phyloP scores from a whole-genome alignment of 2,113 vertebrate genomes.

The Accipiter cooperii region DNA sequence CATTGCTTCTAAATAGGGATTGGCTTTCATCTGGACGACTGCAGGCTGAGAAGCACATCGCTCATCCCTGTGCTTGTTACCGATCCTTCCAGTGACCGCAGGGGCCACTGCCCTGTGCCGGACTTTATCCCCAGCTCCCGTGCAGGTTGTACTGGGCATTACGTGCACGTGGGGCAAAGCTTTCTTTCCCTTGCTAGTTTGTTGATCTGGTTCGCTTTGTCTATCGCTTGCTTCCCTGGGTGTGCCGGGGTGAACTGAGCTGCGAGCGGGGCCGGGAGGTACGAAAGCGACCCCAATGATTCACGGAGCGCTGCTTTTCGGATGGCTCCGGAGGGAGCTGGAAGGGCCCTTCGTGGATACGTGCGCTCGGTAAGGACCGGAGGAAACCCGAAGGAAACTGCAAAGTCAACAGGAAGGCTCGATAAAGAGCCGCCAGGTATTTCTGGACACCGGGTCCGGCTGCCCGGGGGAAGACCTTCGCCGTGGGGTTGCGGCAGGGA shows the following conservation, averaged over 20 bases:
- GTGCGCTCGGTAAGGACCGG: accelerated
- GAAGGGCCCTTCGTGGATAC: background rate
- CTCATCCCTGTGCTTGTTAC: background rate
- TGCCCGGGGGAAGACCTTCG: background rate
- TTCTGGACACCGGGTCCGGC: background rate
- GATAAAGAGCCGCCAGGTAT: background rate
- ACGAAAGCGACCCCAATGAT: accelerated
- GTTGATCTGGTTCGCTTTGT: background rate
- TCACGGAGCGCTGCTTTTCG: accelerated
- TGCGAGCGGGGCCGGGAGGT: accelerated
- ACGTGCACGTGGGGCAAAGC: background rate
- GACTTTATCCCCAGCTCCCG: background rate
- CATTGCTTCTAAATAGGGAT: background rate
- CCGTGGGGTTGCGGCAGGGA: background rate
- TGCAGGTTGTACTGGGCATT: accelerated
- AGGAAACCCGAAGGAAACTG: background rate
- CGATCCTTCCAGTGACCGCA: accelerated
- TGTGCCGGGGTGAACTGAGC: accelerated
- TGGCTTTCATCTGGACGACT: background rate
- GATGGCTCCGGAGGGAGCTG: background rate
- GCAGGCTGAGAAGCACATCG: background rate
- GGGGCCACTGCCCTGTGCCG: accelerated
- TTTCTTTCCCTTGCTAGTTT: background rate
- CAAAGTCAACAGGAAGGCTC: background rate
- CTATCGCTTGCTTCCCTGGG: background rate